Evolutionary conservation across 2,888 invertebrate species (phyloP), one percentile per base, ranked within the genome.

Genomic region (Poecilus cupreus): DNA sequence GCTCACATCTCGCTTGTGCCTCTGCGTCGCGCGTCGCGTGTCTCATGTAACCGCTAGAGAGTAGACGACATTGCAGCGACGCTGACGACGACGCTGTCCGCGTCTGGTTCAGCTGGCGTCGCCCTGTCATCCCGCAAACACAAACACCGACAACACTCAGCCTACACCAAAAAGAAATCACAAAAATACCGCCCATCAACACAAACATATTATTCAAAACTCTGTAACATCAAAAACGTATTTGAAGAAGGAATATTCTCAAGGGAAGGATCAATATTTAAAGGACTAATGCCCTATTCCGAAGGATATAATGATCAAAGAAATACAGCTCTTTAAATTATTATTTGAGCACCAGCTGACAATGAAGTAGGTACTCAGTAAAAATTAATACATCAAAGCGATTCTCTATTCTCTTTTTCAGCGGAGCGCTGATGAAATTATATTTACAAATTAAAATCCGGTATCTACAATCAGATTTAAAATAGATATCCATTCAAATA

Each of bases 51-150:
- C 43, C 43, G 43, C 43, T 13, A 5, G 43, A n/a, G 43, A 13
- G n/a, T 43, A n/a, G 43, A n/a, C 43, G 43, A n/a, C 43, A 3
- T 43, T 8, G n/a, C n/a, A 8, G 60, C 60, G 60, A 13, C 60
- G 60, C 60, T 24, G 20, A 13, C 22, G 54, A 10, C 54, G 54
- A 18, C 54, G 54, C 54, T 54, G 16, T 22, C 22, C 39, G 43
- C 72, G 72, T 46, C 72, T 13, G 43, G 68, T 39, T 72, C 72
- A 72, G 72, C 46, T 46, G 72, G 60, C 60, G 60, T 60, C 60
- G 60, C n/a, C 26, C 32, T 26, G 60, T 60, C 60, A 60, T 26
- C 60, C 13, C 26, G 24, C 18, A 20, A 13, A 13, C 60, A 60
- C 22, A 26, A n/a, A 60, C 60, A 24, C 26, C 24, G n/a, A 60